phyloP scores from a whole-genome alignment of 2,113 vertebrate genomes.

The Hydrolagus affinis region DNA sequence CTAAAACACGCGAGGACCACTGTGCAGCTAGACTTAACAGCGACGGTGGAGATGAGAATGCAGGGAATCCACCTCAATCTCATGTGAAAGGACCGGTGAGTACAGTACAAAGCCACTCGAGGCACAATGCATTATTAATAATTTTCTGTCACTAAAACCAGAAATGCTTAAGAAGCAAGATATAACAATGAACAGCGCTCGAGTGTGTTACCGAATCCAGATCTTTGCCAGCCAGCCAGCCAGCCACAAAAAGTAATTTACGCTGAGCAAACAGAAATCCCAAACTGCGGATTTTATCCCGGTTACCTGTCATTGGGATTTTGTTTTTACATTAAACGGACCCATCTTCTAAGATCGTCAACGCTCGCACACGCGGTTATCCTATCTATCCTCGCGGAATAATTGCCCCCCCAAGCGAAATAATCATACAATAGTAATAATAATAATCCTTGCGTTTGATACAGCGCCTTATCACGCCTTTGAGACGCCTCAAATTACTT shows the following conservation, averaged over 20 bases:
- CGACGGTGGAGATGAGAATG: slow-evolving; percentile 7
- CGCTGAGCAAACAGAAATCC: slow-evolving; percentile 27
- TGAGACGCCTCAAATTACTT: too few species aligned
- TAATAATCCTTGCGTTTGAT: too few species aligned
- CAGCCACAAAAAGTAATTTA: slow-evolving; percentile 27
- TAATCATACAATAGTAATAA: too few species aligned
- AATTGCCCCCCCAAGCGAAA: too few species aligned
- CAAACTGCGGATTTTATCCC: neutral
- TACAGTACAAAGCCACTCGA: slow-evolving; percentile 19
- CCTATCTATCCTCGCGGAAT: too few species aligned
- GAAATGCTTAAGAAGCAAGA: slow-evolving; percentile 26
- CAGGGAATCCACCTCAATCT: slow-evolving; percentile 21
- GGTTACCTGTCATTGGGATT: slow-evolving; percentile 7
- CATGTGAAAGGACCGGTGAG: slow-evolving; percentile 13
- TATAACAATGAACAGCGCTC: slow-evolving; percentile 29
- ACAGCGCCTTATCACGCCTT: too few species aligned
- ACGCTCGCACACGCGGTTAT: too few species aligned
- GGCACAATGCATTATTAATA: slow-evolving; percentile 31
- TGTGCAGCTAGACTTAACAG: neutral
- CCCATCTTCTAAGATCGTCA: too few species aligned
- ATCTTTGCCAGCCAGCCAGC: slow-evolving; percentile 30
- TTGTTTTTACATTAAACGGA: neutral
- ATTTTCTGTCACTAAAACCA: slow-evolving; percentile 30
- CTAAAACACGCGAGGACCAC: too few species aligned
- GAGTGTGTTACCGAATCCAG: slow-evolving; percentile 24